These are phyloP conservation scores for Cossypha polioptera DNA, from an alignment of 2,797 vertebrate genomes.

Conservation along the genomic window DNA sequence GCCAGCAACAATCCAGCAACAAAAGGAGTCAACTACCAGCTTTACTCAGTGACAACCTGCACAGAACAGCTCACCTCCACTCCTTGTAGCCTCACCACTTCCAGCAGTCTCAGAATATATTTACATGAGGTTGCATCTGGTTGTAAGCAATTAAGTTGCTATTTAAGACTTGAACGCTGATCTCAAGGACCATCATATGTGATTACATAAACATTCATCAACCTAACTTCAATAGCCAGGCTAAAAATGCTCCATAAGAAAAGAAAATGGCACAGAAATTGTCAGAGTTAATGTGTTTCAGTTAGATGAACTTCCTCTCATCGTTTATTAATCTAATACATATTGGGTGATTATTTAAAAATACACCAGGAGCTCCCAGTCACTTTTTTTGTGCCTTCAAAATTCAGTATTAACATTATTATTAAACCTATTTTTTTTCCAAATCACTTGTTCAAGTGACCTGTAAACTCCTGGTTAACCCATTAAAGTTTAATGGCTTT, in stretches of 20 bases:
- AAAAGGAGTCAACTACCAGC: neutral
- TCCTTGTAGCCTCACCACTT: neutral
- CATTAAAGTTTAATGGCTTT: neutral
- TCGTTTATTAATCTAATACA: neutral
- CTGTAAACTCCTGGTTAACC: neutral
- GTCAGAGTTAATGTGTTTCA: neutral
- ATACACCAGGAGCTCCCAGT: neutral
- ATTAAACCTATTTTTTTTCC: neutral
- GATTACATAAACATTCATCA: neutral
- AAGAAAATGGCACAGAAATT: neutral
- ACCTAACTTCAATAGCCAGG: neutral
- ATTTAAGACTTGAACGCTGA: neutral
- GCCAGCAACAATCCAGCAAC: neutral
- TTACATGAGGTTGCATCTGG: neutral
- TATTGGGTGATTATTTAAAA: neutral
- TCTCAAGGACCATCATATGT: neutral
- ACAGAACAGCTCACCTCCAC: too few species aligned
- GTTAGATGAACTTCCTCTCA: neutral
- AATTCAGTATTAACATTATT: neutral
- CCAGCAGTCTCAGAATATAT: neutral
- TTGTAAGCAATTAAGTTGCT: neutral
- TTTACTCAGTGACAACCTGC: too few species aligned
- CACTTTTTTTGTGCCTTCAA: fast-evolving
- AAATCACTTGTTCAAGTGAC: neutral
- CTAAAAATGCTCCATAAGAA: neutral